Evolutionary conservation across 2,113 vertebrate species (phyloP).

Genomic region (Neopipo cinnamomea): DNA sequence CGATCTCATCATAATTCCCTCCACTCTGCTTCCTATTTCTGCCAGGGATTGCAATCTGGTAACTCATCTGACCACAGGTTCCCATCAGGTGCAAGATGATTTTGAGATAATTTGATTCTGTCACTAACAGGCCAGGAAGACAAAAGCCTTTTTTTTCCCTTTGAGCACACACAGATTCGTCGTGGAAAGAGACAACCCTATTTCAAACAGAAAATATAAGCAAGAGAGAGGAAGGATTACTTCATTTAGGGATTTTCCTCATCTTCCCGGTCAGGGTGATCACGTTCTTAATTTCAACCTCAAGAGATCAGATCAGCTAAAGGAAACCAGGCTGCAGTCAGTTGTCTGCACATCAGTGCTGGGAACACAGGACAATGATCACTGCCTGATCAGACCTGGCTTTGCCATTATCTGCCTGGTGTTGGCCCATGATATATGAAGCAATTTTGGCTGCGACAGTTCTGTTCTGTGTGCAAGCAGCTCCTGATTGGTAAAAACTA

Average conservation of each 20-base stretch:
- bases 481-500: conserved; percentile 35
- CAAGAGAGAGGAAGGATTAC: neutral
- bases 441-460: conserved; percentile 67
- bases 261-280: neutral
- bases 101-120: neutral
- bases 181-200: neutral
- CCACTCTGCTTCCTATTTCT: neutral
- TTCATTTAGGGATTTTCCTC: neutral
- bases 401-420: conserved; percentile 64
- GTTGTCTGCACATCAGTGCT: conserved; percentile 10
- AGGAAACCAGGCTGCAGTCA: conserved; percentile 13
- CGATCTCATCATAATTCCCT: neutral
- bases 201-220: neutral
- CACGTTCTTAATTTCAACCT: conserved; percentile 15
- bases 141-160: neutral
- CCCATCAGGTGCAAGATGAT: neutral
- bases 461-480: conserved; percentile 15
- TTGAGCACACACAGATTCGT: neutral
- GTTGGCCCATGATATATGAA: conserved; percentile 66
- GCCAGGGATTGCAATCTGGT: neutral
- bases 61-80: neutral
- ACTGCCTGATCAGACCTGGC: conserved; percentile 57
- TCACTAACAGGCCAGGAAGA: neutral
- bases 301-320: conserved; percentile 10
- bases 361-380: conserved; percentile 50